These are phyloP conservation scores for Drymodes brunneopygia DNA, from an alignment of 2,113 vertebrate genomes.

Conservation along the genomic window DNA sequence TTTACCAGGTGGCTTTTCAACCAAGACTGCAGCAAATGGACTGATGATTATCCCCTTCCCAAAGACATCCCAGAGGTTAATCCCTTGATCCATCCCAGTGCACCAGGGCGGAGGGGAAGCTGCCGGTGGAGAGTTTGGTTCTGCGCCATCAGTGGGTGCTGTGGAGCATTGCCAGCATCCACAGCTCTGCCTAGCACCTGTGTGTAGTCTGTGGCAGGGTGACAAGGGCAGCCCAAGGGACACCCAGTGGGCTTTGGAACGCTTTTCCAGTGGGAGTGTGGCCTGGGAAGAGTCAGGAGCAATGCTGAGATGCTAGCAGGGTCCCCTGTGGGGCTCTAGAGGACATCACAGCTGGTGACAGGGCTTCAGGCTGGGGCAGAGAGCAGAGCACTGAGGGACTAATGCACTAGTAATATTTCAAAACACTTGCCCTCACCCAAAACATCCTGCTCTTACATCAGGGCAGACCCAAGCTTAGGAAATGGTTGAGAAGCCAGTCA, in stretches of 20 bases:
- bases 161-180: neutral
- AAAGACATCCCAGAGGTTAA: neutral
- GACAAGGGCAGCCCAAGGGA: neutral
- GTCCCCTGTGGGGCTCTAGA: neutral
- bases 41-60: slow-evolving; percentile 27
- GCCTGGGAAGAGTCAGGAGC: neutral
- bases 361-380: neutral
- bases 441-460: neutral
- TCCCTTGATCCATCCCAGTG: neutral
- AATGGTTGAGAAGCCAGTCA: neutral
- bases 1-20: neutral
- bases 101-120: neutral
- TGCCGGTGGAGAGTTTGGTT: rapidly evolving
- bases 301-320: rapidly evolving
- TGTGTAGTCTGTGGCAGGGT: neutral
- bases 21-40: slow-evolving; percentile 25
- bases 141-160: rapidly evolving
- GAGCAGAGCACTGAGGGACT: neutral
- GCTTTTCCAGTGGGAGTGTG: neutral
- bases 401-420: neutral
- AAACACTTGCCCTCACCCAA: neutral
- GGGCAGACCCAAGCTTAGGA: neutral
- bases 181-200: neutral
- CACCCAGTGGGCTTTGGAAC: neutral
- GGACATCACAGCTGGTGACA: neutral